A percentile compares a stretch with the other conserved stretches of the same genome.
Evolutionary conservation across 2,797 vertebrate species (phyloP).

Genomic region (Liparis tanakae): DNA sequence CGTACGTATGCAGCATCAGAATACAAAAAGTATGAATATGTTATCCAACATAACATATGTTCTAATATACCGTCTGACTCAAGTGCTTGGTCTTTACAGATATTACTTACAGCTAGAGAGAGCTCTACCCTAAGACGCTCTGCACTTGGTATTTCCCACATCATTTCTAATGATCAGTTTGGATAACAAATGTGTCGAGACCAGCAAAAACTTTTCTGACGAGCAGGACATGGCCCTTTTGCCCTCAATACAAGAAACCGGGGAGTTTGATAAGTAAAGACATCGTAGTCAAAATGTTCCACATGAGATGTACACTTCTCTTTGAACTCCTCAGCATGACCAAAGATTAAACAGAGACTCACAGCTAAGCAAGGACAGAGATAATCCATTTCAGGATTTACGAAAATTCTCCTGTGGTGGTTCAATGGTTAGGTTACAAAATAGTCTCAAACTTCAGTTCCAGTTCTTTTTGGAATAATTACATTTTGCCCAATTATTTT

Average conservation of each 20-base stretch:
- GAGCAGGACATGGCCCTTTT: constrained; percentile 32
- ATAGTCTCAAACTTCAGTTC: constrained; percentile 11
- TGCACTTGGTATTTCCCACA: constrained; percentile 37
- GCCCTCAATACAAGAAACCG: constrained; percentile 13
- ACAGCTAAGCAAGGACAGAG: constrained; percentile 12
- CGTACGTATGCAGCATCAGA: not conserved
- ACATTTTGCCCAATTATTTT: constrained; percentile 10
- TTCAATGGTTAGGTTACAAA: constrained; percentile 26
- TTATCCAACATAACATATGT: not conserved
- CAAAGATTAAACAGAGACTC: constrained; percentile 35
- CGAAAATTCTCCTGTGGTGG: constrained; percentile 22
- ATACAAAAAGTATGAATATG: not conserved
- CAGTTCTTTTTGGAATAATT: constrained; percentile 19
- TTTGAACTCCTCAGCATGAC: constrained; percentile 53
- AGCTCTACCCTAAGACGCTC: constrained; percentile 30
- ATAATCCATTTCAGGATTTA: constrained; percentile 44
- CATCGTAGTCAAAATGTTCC: constrained; percentile 21
- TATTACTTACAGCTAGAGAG: constrained; percentile 33
- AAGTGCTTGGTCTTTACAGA: constrained; percentile 1
- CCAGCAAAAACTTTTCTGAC: constrained; percentile 51
- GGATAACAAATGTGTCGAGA: constrained; percentile 29
- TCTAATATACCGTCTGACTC: not conserved
- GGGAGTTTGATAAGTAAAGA: constrained; percentile 21
- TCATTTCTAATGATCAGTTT: constrained; percentile 51
- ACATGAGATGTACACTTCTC: constrained; percentile 39